These are phyloP conservation scores for Phoxinus phoxinus DNA, from an alignment of 2,113 vertebrate species.

Conservation along the genomic window DNA sequence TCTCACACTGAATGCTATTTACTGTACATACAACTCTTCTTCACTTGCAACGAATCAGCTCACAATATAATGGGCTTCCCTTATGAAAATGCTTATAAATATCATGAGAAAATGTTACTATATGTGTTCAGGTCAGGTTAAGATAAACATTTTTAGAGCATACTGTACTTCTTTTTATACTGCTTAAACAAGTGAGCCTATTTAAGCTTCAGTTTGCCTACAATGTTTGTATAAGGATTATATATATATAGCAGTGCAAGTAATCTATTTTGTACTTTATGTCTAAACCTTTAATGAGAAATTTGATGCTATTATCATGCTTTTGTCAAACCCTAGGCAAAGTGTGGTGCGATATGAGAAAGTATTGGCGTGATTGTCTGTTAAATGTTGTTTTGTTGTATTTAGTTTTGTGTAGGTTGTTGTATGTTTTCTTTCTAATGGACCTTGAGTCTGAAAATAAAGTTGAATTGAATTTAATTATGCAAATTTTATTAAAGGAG, in stretches of 20 bases:
- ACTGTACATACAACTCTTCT: background rate
- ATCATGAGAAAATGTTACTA: background rate
- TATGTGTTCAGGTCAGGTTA: background rate
- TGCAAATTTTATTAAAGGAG: too few relatives aligned
- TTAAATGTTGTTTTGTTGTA: too few relatives aligned
- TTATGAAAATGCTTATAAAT: background rate
- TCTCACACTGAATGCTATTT: constrained; percentile 22
- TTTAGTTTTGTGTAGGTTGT: too few relatives aligned
- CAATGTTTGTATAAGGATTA: background rate
- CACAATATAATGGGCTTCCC: background rate
- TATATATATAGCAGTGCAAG: too few relatives aligned
- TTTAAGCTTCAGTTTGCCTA: background rate
- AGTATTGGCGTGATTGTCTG: background rate
- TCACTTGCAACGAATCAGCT: background rate
- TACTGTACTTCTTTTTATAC: background rate
- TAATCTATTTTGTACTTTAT: too few relatives aligned
- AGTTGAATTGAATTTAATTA: too few relatives aligned
- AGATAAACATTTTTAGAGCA: background rate
- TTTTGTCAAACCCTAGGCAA: background rate
- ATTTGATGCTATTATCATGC: background rate
- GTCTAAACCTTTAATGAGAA: too few relatives aligned
- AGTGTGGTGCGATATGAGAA: background rate
- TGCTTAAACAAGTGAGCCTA: background rate
- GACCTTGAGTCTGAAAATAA: too few relatives aligned
- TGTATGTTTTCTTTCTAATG: too few relatives aligned